A percentile compares a stretch with the other conserved stretches of the same genome.
phyloP scores from a whole-genome alignment of 2,888 invertebrate species.

The Macrophya annulata region DNA sequence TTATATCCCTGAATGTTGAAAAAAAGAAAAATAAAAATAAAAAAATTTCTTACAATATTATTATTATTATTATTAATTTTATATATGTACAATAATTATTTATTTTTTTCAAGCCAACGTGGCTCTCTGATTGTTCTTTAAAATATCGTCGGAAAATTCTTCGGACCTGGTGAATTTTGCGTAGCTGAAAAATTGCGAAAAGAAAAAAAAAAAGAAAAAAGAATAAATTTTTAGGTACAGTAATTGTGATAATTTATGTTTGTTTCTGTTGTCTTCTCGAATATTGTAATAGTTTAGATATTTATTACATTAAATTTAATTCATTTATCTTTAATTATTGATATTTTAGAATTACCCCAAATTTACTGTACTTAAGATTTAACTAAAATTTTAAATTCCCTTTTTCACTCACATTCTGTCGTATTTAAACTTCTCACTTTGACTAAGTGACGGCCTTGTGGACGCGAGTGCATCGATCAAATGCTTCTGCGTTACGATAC shows the following conservation, averaged over 20 bases:
- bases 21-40: too few relatives aligned
- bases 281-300: too few relatives aligned
- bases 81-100: constrained; percentile 8
- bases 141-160: constrained; percentile 80
- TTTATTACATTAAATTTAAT: too few relatives aligned
- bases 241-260: background rate
- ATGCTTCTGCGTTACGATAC: constrained; percentile 82
- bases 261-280: background rate
- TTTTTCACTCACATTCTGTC: constrained; percentile 87
- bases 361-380: constrained; percentile 23
- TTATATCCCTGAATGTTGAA: background rate
- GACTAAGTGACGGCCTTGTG: constrained; percentile 90
- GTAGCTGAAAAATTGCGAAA: constrained; percentile 80
- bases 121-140: constrained; percentile 81
- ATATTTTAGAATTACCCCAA: constrained; percentile 43
- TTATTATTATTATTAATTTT: background rate
- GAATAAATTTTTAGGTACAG: background rate
- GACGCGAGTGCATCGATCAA: constrained; percentile 85
- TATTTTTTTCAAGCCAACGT: constrained; percentile 81
- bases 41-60: background rate
- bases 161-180: constrained; percentile 83
- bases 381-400: constrained; percentile 83
- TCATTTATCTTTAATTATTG: too few relatives aligned
- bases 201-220: constrained; percentile 36
- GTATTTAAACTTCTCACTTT: constrained; percentile 87